Evolutionary conservation across 2,888 invertebrate species (phyloP).

Genomic region (Pocota personata): DNA sequence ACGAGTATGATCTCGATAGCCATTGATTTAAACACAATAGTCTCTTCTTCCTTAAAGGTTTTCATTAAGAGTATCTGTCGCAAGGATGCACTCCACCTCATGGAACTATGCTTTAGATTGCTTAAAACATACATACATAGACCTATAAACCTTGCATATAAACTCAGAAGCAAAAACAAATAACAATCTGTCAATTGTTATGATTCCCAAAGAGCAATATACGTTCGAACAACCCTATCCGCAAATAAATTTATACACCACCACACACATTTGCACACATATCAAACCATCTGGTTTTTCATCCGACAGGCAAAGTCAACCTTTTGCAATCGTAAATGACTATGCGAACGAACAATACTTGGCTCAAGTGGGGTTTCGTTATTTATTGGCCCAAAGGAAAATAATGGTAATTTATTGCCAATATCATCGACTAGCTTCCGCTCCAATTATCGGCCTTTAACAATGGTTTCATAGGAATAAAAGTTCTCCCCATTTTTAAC

Average conservation of each 20-base stretch:
- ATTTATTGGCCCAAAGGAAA: constrained; percentile 17
- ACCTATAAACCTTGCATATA: neutral
- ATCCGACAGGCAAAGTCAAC: neutral
- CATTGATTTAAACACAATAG: neutral
- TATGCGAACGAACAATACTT: neutral
- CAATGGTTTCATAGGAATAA: constrained; percentile 5
- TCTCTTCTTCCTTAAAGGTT: too few relatives aligned
- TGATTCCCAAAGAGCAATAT: neutral
- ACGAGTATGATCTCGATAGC: too few relatives aligned
- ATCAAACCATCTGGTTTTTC: neutral
- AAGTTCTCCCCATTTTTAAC: constrained; percentile 15
- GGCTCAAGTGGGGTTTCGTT: neutral
- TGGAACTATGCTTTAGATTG: neutral
- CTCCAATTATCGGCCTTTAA: constrained; percentile 33
- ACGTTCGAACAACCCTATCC: neutral
- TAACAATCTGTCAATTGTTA: neutral
- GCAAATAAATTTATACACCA: neutral
- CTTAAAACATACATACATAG: neutral
- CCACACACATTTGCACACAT: neutral
- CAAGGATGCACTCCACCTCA: neutral
- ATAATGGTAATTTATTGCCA: constrained; percentile 31
- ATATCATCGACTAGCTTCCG: constrained; percentile 14
- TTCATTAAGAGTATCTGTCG: neutral
- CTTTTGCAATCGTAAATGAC: neutral
- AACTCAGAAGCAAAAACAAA: neutral